Conservation (phyloP, 2,888 invertebrate genomes). For the Helobdella robusta region DNA sequence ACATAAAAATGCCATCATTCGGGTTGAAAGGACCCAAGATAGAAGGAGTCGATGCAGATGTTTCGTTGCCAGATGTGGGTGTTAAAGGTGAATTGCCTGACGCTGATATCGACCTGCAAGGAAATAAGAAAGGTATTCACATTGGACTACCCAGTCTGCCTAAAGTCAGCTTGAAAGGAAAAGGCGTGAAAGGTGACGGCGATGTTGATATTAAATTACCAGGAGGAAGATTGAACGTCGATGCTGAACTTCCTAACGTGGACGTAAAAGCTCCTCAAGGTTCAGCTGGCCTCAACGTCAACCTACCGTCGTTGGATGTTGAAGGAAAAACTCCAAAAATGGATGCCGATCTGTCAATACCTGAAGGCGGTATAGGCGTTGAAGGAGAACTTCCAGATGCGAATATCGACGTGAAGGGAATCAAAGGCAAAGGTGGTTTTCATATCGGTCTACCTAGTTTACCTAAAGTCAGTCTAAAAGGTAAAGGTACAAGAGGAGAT, state of each 20-base stretch:
- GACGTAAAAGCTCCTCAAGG: conserved; percentile 7
- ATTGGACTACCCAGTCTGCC: conserved; percentile 12
- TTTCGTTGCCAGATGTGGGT: background rate
- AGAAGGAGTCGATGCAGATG: conserved; percentile 17
- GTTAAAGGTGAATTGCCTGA: conserved; percentile 18
- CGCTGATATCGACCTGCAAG: conserved; percentile 14
- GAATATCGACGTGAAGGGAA: conserved; percentile 18
- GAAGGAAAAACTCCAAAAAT: conserved; percentile 13
- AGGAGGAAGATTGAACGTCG: conserved; percentile 13
- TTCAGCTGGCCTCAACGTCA: conserved; percentile 17
- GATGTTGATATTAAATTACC: conserved; percentile 19
- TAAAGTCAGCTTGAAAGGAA: conserved; percentile 20
- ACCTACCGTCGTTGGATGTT: conserved; percentile 15
- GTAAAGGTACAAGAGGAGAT: background rate
- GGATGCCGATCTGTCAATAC: conserved; percentile 12
- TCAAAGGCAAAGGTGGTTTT: conserved; percentile 23
- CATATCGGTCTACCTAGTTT: conserved; percentile 19
- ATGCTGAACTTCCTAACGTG: conserved; percentile 19
- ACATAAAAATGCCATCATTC: conserved; percentile 14
- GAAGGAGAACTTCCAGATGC: conserved; percentile 24
- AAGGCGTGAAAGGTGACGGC: conserved; percentile 18
- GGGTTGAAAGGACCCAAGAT: conserved; percentile 12
- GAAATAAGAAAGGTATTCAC: background rate
- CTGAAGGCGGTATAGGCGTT: conserved; percentile 18
- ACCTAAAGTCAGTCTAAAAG: background rate